Evolutionary conservation across 1,140 invertebrate genomes (phyloP).

Genomic region (Drosophila hydei): DNA sequence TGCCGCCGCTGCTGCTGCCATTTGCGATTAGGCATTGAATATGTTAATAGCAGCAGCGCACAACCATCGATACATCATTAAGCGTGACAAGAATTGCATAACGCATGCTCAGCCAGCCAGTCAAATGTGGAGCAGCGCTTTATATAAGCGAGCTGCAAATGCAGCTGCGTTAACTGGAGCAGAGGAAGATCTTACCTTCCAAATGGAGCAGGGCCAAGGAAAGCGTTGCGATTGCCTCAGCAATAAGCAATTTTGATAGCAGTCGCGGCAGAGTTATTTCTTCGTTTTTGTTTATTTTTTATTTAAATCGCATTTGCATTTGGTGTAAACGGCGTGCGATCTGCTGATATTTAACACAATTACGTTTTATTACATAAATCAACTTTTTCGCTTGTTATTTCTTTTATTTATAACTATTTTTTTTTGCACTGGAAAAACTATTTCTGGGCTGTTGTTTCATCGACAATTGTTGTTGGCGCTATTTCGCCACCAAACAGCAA

Average conservation of each 20-base stretch:
- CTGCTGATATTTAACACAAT: slow-evolving; percentile 40
- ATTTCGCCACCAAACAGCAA: slow-evolving; percentile 58
- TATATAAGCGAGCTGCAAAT: slow-evolving; percentile 48
- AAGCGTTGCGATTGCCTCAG: slow-evolving; percentile 17
- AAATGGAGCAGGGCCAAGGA: slow-evolving; percentile 5
- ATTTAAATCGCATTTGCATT: slow-evolving; percentile 39
- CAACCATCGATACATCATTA: slow-evolving; percentile 65
- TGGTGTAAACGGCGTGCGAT: slow-evolving; percentile 16
- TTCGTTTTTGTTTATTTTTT: background rate
- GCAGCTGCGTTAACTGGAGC: slow-evolving; percentile 5
- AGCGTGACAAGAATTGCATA: slow-evolving; percentile 53
- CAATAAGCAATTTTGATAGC: background rate
- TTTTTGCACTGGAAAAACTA: slow-evolving; percentile 67
- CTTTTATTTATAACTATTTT: background rate
- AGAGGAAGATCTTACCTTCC: slow-evolving; percentile 12
- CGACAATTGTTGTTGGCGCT: slow-evolving; percentile 52
- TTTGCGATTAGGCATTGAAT: slow-evolving; percentile 63
- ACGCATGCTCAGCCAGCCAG: slow-evolving; percentile 28
- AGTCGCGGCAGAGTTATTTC: background rate
- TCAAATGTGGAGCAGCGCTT: slow-evolving; percentile 55
- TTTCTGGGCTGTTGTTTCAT: slow-evolving; percentile 39
- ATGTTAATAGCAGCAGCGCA: slow-evolving; percentile 59
- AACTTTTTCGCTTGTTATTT: slow-evolving; percentile 22
- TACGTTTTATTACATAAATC: slow-evolving; percentile 59
- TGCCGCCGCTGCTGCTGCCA: slow-evolving; percentile 30